Evolutionary conservation across 2,888 invertebrate species (phyloP), one percentile per base, ranked within the genome.

Genomic region (Rhodophaea formosa): DNA sequence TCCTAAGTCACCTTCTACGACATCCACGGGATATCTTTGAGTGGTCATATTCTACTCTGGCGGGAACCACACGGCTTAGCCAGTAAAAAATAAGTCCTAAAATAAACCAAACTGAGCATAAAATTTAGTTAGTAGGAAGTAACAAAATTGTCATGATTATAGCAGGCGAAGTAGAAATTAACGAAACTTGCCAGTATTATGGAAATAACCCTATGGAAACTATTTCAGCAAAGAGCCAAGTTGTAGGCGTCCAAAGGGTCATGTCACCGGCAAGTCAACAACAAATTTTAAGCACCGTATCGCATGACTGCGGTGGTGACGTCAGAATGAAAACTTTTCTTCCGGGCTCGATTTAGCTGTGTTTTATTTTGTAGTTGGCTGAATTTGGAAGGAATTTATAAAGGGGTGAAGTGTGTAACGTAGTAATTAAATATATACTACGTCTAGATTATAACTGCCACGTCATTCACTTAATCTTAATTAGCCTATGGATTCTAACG

Each of bases 201-300:
- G 6, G 7, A 39, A 16, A 53, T 53, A 53, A 42, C 14, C 17
- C 3, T n/a, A 23, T n/a, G 17, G 35, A 15, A 52, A 16, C 15
- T 17, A 42, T 39, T 52, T 17, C 30, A 39, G 52, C 23, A 43
- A 53, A n/a, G n/a, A 53, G 39, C 12, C 3, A 44, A n/a, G 14
- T 15, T 35, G 16, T 42, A 43, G 29, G 30, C 68, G 63, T 68
- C 72, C 69, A 63, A 77, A 79, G 83, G 81, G 82, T 82, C 81
- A 76, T 76, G 72, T 71, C 71, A 76, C 77, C 76, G 76, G 76
- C 71, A 69, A 72, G 76, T 72, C 75, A 62, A 78, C 77, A 80
- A 79, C 75, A 75, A 79, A 82, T 77, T 84, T 86, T 86, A 87
- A 87, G 84, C 85, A 84, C 85, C 78, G 79, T 74, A 87, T 88